Evolutionary conservation across 2,113 vertebrate species (phyloP), one percentile per base, ranked within the genome.

Genomic region (Neolamprologus modestus): DNA sequence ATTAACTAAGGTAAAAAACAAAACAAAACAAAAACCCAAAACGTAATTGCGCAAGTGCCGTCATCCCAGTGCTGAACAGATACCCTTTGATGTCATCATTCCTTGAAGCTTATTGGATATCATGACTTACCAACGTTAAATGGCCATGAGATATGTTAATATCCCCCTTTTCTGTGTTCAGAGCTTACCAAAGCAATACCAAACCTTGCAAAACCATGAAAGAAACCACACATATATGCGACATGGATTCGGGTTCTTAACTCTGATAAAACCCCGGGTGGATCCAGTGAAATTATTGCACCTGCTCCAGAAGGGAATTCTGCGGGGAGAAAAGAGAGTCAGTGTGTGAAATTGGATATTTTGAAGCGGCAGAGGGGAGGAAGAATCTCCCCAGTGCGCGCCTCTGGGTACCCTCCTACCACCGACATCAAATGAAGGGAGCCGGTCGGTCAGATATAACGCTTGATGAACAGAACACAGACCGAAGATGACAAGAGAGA

Each of bases 311-410:
- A 10, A 79, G 63, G 86, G 76, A 78, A 83, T 86, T 86, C 63
- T 84, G 88, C 50, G 57, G 53, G 81, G 87, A 59, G 89, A 71
- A 68, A 33, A 86, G 61, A 83, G 88, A 79, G 78, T 76, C 19
- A 52, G 78, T 54, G 35, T 89, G 87, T 94, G 91, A 91, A 94
- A 95, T 79, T 66, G 81, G 90, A 93, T 95, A 92, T 95, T 88
- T 83, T 79, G 37, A 91, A 90, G 80, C 81, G 37, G 90, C 80
- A 71, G 55, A 78, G 50, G 61, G 83, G 59, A 81, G 68, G 54
- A 76, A 82, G 82, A 81, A 79, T 35, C 45, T 14, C 6, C 17
- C 83, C 81, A 81, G 88, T 78, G 94, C 89, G 93, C 88, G 88
- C 76, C 66, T 83, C 83, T 87, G 84, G 55, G 82, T 40, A 68